phyloP scores from a whole-genome alignment of 2,888 invertebrate genomes.

The Ephialtes manifestator region DNA sequence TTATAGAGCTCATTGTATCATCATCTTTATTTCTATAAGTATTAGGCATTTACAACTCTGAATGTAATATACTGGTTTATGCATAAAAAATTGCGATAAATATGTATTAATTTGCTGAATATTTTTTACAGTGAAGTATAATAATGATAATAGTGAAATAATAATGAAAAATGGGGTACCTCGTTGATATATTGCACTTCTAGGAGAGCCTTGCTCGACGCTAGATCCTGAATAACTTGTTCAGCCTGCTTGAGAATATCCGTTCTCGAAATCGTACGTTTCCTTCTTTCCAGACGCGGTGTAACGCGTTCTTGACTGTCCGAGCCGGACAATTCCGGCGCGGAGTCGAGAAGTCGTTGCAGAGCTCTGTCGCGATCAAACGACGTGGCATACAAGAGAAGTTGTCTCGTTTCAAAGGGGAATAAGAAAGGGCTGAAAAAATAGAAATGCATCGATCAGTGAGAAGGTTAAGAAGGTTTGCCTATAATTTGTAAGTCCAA shows the following conservation, averaged over 20 bases:
- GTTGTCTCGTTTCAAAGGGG: conserved; percentile 98
- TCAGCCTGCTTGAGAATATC: conserved; percentile 98
- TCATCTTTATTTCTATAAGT: too few species aligned
- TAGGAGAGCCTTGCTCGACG: conserved; percentile 95
- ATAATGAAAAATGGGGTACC: conserved; percentile 68
- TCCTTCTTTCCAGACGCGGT: conserved; percentile 96
- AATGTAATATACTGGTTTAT: too few species aligned
- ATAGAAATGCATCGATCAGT: conserved; percentile 37
- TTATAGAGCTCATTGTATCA: too few species aligned
- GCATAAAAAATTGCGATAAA: too few species aligned
- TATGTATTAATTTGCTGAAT: too few species aligned
- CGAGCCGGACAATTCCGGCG: conserved; percentile 92
- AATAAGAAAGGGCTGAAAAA: conserved; percentile 95
- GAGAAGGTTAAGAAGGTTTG: not conserved
- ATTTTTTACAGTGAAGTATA: too few species aligned
- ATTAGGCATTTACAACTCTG: too few species aligned
- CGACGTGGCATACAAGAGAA: conserved; percentile 98
- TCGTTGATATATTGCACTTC: conserved; percentile 92
- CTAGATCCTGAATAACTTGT: conserved; percentile 97
- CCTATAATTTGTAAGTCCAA: too few species aligned
- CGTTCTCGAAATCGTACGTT: conserved; percentile 95
- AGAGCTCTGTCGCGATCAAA: conserved; percentile 99
- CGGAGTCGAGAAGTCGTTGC: conserved; percentile 97
- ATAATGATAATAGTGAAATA: not conserved
- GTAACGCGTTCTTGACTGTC: conserved; percentile 96